A percentile compares a stretch with the other conserved stretches of the same genome.
Conservation (phyloP, 2,888 invertebrate genomes). For the Hoplodrina blanda region DNA sequence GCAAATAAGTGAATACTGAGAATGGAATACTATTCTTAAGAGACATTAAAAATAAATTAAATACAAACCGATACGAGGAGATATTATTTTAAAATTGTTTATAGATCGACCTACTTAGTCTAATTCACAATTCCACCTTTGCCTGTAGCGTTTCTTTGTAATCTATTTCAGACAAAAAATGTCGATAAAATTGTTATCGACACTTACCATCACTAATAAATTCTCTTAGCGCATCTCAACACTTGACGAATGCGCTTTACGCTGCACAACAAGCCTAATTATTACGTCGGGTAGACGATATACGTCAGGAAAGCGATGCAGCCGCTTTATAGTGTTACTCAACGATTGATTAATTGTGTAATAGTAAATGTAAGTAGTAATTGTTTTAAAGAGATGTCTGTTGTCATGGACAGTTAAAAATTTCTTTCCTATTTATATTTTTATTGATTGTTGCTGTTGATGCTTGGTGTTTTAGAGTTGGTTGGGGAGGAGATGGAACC, state of each 20-base stretch:
- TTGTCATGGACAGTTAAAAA: conserved; percentile 44
- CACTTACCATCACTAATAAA: conserved; percentile 49
- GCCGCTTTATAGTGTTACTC: conserved; percentile 50
- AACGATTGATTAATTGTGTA: conserved; percentile 67
- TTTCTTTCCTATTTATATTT: conserved; percentile 53
- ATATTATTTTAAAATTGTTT: no score
- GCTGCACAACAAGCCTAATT: conserved; percentile 77
- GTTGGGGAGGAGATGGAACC: background rate
- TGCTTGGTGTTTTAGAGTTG: conserved; percentile 34
- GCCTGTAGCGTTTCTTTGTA: background rate
- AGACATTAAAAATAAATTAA: background rate
- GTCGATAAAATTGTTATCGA: conserved; percentile 62
- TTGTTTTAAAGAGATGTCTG: conserved; percentile 55
- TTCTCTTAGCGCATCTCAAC: conserved; percentile 77
- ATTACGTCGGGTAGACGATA: conserved; percentile 63
- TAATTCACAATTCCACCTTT: background rate
- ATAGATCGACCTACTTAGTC: no score
- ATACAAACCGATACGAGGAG: no score
- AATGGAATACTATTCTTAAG: background rate
- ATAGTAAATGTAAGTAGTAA: conserved; percentile 57
- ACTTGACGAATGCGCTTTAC: conserved; percentile 84
- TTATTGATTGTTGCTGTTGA: conserved; percentile 43
- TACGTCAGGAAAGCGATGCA: conserved; percentile 52
- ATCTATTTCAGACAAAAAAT: background rate
- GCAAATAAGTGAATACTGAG: background rate